Evolutionary conservation across 2,113 vertebrate species (phyloP), one percentile per base, ranked within the genome.

Genomic region (Burhinus bistriatus): DNA sequence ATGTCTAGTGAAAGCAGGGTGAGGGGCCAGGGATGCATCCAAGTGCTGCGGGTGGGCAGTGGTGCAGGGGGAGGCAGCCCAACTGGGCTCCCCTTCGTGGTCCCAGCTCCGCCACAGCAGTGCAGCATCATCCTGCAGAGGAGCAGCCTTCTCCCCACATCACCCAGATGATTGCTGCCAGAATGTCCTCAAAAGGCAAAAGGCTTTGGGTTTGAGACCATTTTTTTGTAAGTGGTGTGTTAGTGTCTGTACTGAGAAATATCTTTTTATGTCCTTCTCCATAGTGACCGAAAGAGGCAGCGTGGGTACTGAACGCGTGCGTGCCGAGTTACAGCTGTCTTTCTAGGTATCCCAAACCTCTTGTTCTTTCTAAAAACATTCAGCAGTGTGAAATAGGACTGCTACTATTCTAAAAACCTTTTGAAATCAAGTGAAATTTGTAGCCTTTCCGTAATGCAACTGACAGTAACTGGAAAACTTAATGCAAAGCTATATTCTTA

Each of bases 291-390:
- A 66, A 42, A 34, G 38, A 44, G 8, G 22, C 66, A 51, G 27
- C 1, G 2, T 45, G 45, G 27, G 26, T 70, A 45, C 32, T 1
- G 1, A 61, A 79, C 52, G 27, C 0, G 0, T 17, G 17, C 1
- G 3, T 44, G 23, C 34, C 4, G 1, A 70, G 30, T 40, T 57
- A 49, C 29, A 49, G 64, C 25, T n/a, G n/a, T 42, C 49, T 83
- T 59, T 75, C n/a, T 64, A 27, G 49, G 26, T 42, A 70, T n/a
- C 12, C 13, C 26, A 64, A 9, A 27, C 11, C 11, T 64, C 40
- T 49, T 42, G 9, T 49, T 52, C 54, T 16, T 83, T 64, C 49
- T 64, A 49, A 80, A 84, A 83, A 77, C 55, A 42, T 14, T 40
- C 29, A 55, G 30, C 21, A 69, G 23, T 18, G 49, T 47, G 19